Conservation (phyloP, 2,888 invertebrate genomes). For the Dynastes grantii region DNA sequence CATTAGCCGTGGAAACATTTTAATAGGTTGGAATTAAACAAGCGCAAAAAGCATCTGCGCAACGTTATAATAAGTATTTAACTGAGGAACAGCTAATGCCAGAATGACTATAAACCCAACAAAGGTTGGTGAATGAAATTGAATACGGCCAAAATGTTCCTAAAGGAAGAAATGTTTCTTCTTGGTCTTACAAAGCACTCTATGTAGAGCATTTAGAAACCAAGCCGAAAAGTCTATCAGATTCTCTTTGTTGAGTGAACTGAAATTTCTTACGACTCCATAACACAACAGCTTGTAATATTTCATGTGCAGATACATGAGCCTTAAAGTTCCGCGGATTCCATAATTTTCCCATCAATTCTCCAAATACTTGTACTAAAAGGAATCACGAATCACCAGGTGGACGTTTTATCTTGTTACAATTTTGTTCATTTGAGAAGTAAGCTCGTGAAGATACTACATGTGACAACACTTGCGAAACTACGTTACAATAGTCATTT, state of each 20-base stretch:
- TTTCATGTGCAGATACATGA: slow-evolving; percentile 99
- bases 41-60: too few relatives aligned
- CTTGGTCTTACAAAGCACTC: slow-evolving; percentile 68
- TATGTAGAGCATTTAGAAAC: slow-evolving; percentile 97
- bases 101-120: too few relatives aligned
- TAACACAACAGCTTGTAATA: slow-evolving; percentile 98
- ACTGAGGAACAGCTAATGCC: too few relatives aligned
- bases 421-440: slow-evolving; percentile 95
- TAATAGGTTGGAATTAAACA: too few relatives aligned
- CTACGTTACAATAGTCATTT: slow-evolving; percentile 99
- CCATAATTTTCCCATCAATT: slow-evolving; percentile 97
- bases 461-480: slow-evolving; percentile 93
- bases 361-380: slow-evolving; percentile 94
- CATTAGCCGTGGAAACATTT: too few relatives aligned
- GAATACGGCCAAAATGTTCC: too few relatives aligned
- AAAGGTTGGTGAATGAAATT: too few relatives aligned
- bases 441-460: slow-evolving; percentile 96
- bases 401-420: slow-evolving; percentile 89
- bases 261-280: slow-evolving; percentile 98
- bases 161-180: too few relatives aligned
- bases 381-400: slow-evolving; percentile 96
- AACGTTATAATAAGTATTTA: too few relatives aligned
- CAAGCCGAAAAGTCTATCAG: slow-evolving; percentile 98
- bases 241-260: slow-evolving; percentile 97
- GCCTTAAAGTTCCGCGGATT: slow-evolving; percentile 99